Conservation (phyloP, 2,888 invertebrate genomes). For the Ochlodes sylvanus region DNA sequence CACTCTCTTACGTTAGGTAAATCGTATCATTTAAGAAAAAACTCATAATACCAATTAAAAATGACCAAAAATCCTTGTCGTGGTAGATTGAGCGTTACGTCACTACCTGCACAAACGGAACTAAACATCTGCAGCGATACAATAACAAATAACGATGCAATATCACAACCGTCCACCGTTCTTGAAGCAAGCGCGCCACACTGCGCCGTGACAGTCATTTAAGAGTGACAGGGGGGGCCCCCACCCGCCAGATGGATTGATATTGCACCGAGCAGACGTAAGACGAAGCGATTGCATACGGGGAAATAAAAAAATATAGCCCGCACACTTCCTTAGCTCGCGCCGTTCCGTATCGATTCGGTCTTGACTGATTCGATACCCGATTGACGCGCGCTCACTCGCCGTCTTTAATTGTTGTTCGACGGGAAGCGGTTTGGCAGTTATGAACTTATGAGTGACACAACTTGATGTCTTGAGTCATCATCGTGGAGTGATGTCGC, state of each 20-base stretch:
- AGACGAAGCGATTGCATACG: slow-evolving; percentile 81
- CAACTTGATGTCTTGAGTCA: background rate
- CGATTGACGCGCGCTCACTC: background rate
- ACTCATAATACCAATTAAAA: too few relatives aligned
- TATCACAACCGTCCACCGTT: slow-evolving; percentile 73
- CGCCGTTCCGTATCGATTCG: background rate
- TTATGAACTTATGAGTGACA: background rate
- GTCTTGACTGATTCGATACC: background rate
- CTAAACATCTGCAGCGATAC: slow-evolving; percentile 47
- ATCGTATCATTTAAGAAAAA: too few relatives aligned
- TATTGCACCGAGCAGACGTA: slow-evolving; percentile 81
- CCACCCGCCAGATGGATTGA: slow-evolving; percentile 81
- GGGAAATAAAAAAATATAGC: slow-evolving; percentile 59
- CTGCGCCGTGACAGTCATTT: slow-evolving; percentile 84
- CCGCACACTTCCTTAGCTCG: slow-evolving; percentile 33
- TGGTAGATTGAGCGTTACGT: background rate
- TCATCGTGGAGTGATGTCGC: too few relatives aligned
- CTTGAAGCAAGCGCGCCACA: slow-evolving; percentile 66
- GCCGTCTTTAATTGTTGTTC: background rate
- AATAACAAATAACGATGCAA: slow-evolving; percentile 78
- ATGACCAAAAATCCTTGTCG: background rate
- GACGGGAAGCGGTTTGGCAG: background rate
- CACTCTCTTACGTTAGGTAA: too few relatives aligned
- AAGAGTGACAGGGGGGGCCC: slow-evolving; percentile 78
- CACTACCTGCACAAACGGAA: background rate